Base-by-base conservation (phyloP, 2,113 vertebrate genomes). In the Ammodytes marinus region DNA sequence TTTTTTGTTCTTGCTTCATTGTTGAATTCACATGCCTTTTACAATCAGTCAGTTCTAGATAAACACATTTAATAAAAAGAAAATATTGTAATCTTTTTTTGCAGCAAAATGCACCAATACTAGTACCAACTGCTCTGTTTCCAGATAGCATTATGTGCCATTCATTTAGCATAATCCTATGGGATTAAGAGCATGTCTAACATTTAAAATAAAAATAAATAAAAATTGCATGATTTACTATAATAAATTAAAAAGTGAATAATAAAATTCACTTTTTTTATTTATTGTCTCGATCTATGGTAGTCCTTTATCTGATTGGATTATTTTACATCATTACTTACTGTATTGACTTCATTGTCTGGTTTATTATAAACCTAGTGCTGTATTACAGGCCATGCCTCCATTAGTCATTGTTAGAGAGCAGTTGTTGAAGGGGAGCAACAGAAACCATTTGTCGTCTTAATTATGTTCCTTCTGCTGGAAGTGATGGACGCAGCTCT, bases 401-500 rank as follows among this genome's bases (percentile, higher is more conserved):
- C 46, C 17, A 14, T 17, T 10, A 49, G 46, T 50, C 63, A 11
- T 61, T 14, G 43, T 60, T 46, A 8, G 1, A 46, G 19, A 47
- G 53, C 42, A 39, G 47, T 45, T 17, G 37, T 60, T 4, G 19
- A 55, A 63, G 40, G 39, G 1, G 35, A 1, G 4, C 60, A 60
- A 55, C 49, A 58, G 15, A 11, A 57, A n/a, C 15, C 46, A 42
- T 67, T 65, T 57, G 66, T 88, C 66, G 42, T 82, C 74, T 84
- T 85, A 77, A 81, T 84, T 67, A 61, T 82, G 84, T 74, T 43
- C 57, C 42, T 58, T 80, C 55, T 75, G 7, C 76, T 81, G 68
- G 61, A 84, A 65, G 69, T 61, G 77, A 85, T 55, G 68, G 69
- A 55, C 42, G 40, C 52, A 53, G 60, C 76, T 71, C 52, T 35